A percentile compares a stretch with the other conserved stretches of the same genome.
phyloP scores from a whole-genome alignment of 2,888 invertebrate genomes.

The Agrochola lota region DNA sequence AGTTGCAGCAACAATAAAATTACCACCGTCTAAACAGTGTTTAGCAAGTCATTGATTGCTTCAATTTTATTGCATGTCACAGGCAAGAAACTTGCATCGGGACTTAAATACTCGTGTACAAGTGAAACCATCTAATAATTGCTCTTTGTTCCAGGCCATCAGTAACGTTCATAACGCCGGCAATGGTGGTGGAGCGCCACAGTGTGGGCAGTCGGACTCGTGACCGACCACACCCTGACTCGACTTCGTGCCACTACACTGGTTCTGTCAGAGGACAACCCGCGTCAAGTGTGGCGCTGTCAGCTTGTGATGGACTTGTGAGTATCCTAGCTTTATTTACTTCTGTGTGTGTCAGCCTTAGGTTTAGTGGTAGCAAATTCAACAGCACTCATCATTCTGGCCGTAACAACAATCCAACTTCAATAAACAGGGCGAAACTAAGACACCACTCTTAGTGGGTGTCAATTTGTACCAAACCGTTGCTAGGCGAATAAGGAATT shows the following conservation, averaged over 20 bases:
- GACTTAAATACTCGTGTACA: neutral
- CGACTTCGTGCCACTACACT: slow-evolving; percentile 94
- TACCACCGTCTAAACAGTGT: neutral
- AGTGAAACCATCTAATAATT: slow-evolving; percentile 7
- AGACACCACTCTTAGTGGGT: neutral
- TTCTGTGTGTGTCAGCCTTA: neutral
- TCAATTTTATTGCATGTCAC: neutral
- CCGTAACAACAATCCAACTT: neutral
- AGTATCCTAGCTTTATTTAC: slow-evolving; percentile 78
- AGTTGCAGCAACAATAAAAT: neutral
- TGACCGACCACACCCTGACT: slow-evolving; percentile 85
- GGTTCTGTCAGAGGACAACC: slow-evolving; percentile 93
- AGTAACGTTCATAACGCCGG: slow-evolving; percentile 92
- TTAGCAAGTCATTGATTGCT: neutral
- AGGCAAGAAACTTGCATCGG: neutral
- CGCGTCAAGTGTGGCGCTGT: slow-evolving; percentile 93
- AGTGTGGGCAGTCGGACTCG: slow-evolving; percentile 88
- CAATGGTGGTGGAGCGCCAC: slow-evolving; percentile 93
- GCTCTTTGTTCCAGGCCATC: slow-evolving; percentile 89
- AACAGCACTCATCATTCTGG: neutral
- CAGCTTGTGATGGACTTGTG: slow-evolving; percentile 96
- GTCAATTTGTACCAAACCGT: neutral
- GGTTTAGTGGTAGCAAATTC: neutral
- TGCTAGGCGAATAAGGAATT: neutral
- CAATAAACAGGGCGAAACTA: rapidly evolving